Evolutionary conservation across 2,888 invertebrate species (phyloP).

Genomic region (Pegoplata infirma): DNA sequence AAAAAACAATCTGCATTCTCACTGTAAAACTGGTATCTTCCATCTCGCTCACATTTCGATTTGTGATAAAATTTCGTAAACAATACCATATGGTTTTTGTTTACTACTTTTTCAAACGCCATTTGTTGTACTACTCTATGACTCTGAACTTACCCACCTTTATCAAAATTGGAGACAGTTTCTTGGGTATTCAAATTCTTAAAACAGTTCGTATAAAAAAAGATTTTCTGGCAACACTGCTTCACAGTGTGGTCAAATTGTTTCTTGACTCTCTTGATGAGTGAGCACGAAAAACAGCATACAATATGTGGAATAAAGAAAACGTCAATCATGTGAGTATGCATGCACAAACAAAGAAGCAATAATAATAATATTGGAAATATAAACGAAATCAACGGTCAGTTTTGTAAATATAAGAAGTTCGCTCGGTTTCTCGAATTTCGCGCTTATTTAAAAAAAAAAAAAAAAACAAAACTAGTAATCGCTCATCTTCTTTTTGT

Average conservation of each 20-base stretch:
- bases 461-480: background rate
- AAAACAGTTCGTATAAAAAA: no score
- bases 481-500: background rate
- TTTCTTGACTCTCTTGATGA: background rate
- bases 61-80: no score
- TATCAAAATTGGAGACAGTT: no score
- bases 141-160: no score
- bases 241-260: background rate
- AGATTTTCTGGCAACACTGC: background rate
- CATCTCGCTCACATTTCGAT: no score
- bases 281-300: background rate
- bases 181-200: no score
- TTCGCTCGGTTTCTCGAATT: constrained; percentile 22
- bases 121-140: no score
- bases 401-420: constrained; percentile 56
- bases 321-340: constrained; percentile 14
- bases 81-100: no score
- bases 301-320: background rate
- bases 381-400: constrained; percentile 41
- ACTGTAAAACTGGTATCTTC: no score
- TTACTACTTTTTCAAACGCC: no score
- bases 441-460: constrained; percentile 8
- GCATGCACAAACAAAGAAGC: constrained; percentile 7
- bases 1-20: no score
- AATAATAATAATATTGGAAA: constrained; percentile 35